These are phyloP conservation scores for Serranus cabrilla DNA, from an alignment of 2,797 vertebrate species.

Conservation along the genomic window DNA sequence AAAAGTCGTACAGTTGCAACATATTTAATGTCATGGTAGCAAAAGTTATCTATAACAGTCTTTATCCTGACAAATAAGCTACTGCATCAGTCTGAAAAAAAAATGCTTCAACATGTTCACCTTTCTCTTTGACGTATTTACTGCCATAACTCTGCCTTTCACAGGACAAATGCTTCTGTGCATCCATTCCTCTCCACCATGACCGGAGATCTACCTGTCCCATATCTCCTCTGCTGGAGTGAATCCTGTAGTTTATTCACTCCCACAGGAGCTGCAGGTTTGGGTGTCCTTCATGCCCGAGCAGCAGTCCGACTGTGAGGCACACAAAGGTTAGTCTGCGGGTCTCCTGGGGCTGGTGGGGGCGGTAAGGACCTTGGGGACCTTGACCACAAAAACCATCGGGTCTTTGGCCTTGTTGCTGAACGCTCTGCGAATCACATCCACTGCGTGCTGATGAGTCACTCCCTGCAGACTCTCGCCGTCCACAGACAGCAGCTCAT, in stretches of 20 bases:
- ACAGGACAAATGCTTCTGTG: constrained; percentile 9
- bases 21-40: constrained; percentile 34
- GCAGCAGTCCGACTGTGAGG: constrained; percentile 34
- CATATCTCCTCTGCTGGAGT: constrained; percentile 32
- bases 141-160: constrained; percentile 28
- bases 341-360: constrained; percentile 51
- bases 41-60: constrained; percentile 44
- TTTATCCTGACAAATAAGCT: constrained; percentile 23
- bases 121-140: constrained; percentile 19
- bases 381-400: constrained; percentile 95
- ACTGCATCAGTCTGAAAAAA: constrained; percentile 22
- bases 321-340: constrained; percentile 64
- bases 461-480: constrained; percentile 92
- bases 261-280: constrained; percentile 39
- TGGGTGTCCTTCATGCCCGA: constrained; percentile 52
- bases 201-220: constrained; percentile 6
- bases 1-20: constrained; percentile 53
- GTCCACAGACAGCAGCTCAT: constrained; percentile 93
- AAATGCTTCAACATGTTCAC: neutral
- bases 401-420: constrained; percentile 95
- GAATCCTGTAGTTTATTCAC: constrained; percentile 39
- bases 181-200: constrained; percentile 19
- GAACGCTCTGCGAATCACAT: constrained; percentile 93
- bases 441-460: constrained; percentile 94
- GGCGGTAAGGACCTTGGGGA: constrained; percentile 74